Evolutionary conservation across 2,113 vertebrate genomes (phyloP), one percentile per base, ranked within the genome.

Genomic region (Motacilla alba): DNA sequence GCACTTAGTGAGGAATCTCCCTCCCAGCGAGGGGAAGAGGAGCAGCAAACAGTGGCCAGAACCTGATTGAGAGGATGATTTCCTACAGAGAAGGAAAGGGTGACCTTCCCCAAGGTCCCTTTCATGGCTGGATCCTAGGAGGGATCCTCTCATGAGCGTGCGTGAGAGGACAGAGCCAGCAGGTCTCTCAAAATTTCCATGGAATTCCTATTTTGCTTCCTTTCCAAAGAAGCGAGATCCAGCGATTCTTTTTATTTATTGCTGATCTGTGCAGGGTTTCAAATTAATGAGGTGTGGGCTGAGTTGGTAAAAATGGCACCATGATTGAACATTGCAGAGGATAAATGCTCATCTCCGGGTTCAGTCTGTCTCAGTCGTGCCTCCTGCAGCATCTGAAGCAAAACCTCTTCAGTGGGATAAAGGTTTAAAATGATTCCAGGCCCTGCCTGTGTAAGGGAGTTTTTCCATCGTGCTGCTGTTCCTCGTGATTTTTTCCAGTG

Each of bases 81-180:
- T 53, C 43, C 33, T 52, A 1, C 47, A 9, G 87, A 72, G 64
- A 1, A 2, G 19, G 33, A 13, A 46, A 13, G 26, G 53, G 58
- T n/a, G 43, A 75, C 4, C 0, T 58, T 81, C 59, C 22, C 18
- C 2, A 1, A 28, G 43, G 20, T 73, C n/a, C 23, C 28, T 84
- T 64, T 64, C 22, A 8, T 55, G 28, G 17, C 11, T 73, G 58
- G 22, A 27, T 44, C 31, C 67, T n/a, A 2, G 28, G 33, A 59
- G 3, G 63, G 28, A 18, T 39, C 19, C 15, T 50, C 44, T 49
- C 43, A 0, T 28, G 50, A 49, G 58, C 7, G 0, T 3, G 39
- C 3, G 4, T 1, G 2, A 55, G 30, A 28, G 43, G 3, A 3
- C 37, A 35, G 59, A 46, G 28, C 81, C 18, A 80, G 52, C 56